Conservation (phyloP, 1,140 invertebrate species). For the Lordiphosa stackelbergi region DNA sequence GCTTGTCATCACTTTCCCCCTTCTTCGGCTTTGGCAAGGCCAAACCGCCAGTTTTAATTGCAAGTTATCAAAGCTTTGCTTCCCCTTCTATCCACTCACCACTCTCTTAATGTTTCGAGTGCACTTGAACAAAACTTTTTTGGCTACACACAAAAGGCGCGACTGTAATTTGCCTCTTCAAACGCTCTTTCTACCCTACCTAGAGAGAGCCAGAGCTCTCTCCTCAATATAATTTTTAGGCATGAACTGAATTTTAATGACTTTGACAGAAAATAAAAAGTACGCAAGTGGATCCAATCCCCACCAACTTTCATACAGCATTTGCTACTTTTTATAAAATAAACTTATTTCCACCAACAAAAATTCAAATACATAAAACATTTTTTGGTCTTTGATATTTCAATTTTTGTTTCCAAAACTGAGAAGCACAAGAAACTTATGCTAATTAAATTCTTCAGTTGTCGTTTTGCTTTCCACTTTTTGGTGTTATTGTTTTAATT, state of each 20-base stretch:
- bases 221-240: constrained; percentile 49
- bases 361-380: constrained; percentile 44
- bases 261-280: constrained; percentile 43
- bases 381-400: constrained; percentile 51
- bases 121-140: constrained; percentile 35
- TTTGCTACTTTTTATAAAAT: constrained; percentile 57
- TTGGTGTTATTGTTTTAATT: neutral
- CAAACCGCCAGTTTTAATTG: constrained; percentile 48
- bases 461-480: constrained; percentile 33
- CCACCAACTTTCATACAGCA: constrained; percentile 13
- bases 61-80: constrained; percentile 40
- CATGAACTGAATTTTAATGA: constrained; percentile 58
- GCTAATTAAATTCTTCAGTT: constrained; percentile 53
- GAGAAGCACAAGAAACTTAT: constrained; percentile 27
- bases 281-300: constrained; percentile 28
- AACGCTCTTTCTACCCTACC: constrained; percentile 1
- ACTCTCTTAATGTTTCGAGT: constrained; percentile 15
- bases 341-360: constrained; percentile 54
- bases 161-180: constrained; percentile 34
- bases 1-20: neutral
- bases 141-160: constrained; percentile 34
- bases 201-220: neutral
- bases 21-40: constrained; percentile 23
- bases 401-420: constrained; percentile 21
- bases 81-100: neutral